Conservation (phyloP, 2,888 invertebrate species). For the Noctua janthe region DNA sequence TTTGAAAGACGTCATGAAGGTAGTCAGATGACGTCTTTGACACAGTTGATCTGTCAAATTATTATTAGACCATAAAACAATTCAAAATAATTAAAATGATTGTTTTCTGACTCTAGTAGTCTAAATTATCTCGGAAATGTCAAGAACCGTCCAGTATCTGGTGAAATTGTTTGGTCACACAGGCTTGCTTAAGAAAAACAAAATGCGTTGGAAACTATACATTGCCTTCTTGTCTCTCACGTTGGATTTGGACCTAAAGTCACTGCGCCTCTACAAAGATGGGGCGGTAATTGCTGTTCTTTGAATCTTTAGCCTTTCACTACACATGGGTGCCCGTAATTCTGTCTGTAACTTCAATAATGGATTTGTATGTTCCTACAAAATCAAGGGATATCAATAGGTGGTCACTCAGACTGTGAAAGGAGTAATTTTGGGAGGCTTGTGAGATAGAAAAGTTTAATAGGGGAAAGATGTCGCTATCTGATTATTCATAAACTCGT, state of each 20-base stretch:
- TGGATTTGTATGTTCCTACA: neutral
- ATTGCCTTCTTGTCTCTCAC: constrained; percentile 72
- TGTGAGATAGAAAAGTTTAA: neutral
- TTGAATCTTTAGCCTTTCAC: constrained; percentile 3
- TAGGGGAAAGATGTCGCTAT: neutral
- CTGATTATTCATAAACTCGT: neutral
- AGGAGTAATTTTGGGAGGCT: neutral
- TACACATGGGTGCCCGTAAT: neutral
- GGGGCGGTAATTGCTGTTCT: constrained; percentile 73
- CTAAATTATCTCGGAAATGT: constrained; percentile 49
- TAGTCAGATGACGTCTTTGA: constrained; percentile 14
- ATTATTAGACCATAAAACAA: constrained; percentile 22
- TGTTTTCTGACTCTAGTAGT: constrained; percentile 26
- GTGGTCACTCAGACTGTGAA: neutral
- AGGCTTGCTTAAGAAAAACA: constrained; percentile 69
- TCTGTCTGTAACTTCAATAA: neutral
- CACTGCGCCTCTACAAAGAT: constrained; percentile 73
- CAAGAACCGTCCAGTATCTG: constrained; percentile 66
- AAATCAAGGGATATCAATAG: neutral
- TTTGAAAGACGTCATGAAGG: neutral
- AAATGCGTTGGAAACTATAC: constrained; percentile 78
- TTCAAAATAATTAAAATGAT: constrained; percentile 51
- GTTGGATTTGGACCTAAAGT: constrained; percentile 72
- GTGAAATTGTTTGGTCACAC: constrained; percentile 76
- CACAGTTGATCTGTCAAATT: constrained; percentile 26